Percentiles rank a stretch among this genome's conserved stretches.
phyloP scores from a whole-genome alignment of 1,140 invertebrate species.

The Ips typographus region DNA sequence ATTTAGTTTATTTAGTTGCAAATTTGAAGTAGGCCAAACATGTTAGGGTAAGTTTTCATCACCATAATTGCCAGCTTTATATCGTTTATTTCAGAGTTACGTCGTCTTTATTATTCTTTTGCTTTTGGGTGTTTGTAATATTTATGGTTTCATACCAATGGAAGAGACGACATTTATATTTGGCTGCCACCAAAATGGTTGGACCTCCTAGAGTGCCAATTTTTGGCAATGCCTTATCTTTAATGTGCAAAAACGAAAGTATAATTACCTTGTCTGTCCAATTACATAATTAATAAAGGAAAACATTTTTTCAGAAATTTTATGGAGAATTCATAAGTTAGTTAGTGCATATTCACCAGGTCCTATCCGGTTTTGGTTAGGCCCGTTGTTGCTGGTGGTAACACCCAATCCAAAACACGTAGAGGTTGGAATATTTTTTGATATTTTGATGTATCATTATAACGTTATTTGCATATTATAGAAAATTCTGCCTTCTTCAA shows the following conservation, averaged over 20 bases:
- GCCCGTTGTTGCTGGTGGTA: slow-evolving; percentile 21
- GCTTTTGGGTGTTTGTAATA: neutral
- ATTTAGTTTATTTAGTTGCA: too few relatives aligned
- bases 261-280: neutral
- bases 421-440: slow-evolving; percentile 25
- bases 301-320: slow-evolving; percentile 29
- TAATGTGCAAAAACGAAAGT: slow-evolving; percentile 25
- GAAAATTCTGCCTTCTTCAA: slow-evolving; percentile 36
- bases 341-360: neutral
- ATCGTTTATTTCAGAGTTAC: too few relatives aligned
- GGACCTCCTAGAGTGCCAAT: slow-evolving; percentile 29
- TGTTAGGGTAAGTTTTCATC: too few relatives aligned
- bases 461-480: slow-evolving; percentile 18
- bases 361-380: slow-evolving; percentile 35
- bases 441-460: slow-evolving; percentile 6
- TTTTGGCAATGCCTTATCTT: slow-evolving; percentile 29
- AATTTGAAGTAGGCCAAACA: too few relatives aligned
- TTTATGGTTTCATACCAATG: neutral
- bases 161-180: slow-evolving; percentile 25
- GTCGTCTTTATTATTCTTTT: too few relatives aligned
- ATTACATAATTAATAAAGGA: neutral
- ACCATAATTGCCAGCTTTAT: too few relatives aligned
- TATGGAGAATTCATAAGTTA: slow-evolving; percentile 17
- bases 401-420: slow-evolving; percentile 28
- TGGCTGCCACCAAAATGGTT: slow-evolving; percentile 18